phyloP scores from a whole-genome alignment of 1,140 invertebrate species.

The Calephelis nemesis region DNA sequence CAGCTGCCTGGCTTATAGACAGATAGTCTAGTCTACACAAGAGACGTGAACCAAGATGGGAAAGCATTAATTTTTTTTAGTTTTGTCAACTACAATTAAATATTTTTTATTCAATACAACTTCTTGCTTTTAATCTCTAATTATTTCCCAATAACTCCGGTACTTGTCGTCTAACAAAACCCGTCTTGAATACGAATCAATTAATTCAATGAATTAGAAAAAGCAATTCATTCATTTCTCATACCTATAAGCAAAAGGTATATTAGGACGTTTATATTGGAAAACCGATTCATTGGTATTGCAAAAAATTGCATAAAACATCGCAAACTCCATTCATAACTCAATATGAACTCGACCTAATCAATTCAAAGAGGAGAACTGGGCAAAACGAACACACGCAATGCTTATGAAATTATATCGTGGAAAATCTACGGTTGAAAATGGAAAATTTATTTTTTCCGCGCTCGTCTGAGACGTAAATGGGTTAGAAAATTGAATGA shows the following conservation, averaged over 20 bases:
- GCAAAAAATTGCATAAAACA: conserved; percentile 47
- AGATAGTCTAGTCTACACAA: too few species aligned
- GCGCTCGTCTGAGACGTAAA: conserved; percentile 70
- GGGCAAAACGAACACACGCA: conserved; percentile 64
- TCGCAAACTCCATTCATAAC: conserved; percentile 63
- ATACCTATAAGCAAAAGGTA: conserved; percentile 33
- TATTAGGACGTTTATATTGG: conserved; percentile 40
- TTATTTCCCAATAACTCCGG: neutral
- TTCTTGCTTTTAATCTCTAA: neutral
- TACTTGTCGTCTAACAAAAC: neutral
- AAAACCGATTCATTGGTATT: conserved; percentile 35
- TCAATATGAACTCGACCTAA: conserved; percentile 67
- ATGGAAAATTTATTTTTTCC: conserved; percentile 50
- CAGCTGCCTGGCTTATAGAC: too few species aligned
- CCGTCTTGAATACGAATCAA: conserved; percentile 1
- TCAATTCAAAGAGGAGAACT: conserved; percentile 72
- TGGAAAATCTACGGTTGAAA: conserved; percentile 63
- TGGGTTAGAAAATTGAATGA: conserved; percentile 78
- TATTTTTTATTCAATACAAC: too few species aligned
- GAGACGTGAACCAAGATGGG: too few species aligned
- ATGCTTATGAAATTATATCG: conserved; percentile 74
- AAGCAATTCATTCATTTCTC: conserved; percentile 1
- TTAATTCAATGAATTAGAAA: conserved; percentile 12
- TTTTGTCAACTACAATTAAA: too few species aligned
- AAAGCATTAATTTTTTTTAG: too few species aligned